phyloP scores from a whole-genome alignment of 2,888 invertebrate genomes.

The Noctua pronuba region DNA sequence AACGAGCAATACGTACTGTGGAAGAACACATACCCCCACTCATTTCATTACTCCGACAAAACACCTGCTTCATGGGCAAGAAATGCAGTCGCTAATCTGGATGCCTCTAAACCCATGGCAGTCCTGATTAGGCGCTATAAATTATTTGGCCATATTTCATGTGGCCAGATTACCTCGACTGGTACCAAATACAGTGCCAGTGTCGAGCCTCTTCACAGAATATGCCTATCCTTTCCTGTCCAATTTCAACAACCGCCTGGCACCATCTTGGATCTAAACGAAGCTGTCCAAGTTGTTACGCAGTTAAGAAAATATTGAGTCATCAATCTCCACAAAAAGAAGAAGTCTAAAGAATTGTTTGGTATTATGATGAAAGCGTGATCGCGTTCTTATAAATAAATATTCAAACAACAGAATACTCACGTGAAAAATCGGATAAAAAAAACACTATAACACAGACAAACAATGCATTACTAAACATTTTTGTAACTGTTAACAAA shows the following conservation, averaged over 20 bases:
- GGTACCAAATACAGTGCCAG: background rate
- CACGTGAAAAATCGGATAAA: conserved; percentile 26
- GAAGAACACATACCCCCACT: too few species aligned
- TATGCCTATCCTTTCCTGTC: background rate
- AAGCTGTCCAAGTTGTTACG: background rate
- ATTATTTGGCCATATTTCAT: background rate
- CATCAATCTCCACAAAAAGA: background rate
- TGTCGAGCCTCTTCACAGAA: background rate
- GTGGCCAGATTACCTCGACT: background rate
- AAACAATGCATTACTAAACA: conserved; percentile 35
- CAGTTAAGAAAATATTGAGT: background rate
- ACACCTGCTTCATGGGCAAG: background rate
- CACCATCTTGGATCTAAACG: background rate
- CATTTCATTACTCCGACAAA: too few species aligned
- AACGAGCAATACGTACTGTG: too few species aligned
- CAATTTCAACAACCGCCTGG: background rate
- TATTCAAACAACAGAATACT: conserved; percentile 22
- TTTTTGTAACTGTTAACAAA: conserved; percentile 7
- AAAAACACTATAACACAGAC: conserved; percentile 28
- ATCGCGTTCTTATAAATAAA: background rate
- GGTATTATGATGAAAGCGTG: background rate
- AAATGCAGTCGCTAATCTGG: background rate
- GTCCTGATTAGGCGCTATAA: background rate
- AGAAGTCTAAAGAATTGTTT: background rate
- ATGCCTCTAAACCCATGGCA: background rate